Conservation (phyloP, 2,888 invertebrate species). For the Nephrotoma flavescens region DNA sequence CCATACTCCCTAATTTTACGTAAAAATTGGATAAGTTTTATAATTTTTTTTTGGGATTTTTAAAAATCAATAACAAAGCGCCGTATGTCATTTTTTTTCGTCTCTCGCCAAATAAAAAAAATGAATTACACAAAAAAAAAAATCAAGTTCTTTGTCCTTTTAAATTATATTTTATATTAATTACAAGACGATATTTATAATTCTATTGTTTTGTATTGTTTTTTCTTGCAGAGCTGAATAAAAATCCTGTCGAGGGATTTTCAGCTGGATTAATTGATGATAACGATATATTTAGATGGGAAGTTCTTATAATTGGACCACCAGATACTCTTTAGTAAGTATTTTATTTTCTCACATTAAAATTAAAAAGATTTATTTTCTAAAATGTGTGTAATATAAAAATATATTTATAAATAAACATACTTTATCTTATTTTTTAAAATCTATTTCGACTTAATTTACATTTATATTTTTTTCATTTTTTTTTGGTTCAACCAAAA, state of each 20-base stretch:
- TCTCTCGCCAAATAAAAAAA: neutral
- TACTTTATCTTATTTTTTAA: neutral
- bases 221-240: slow-evolving; percentile 77
- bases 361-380: neutral
- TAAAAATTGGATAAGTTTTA: neutral
- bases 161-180: neutral
- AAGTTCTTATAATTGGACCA: slow-evolving; percentile 98
- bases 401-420: neutral
- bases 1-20: neutral
- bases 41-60: neutral
- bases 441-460: neutral
- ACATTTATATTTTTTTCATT: neutral
- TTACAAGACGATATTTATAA: neutral
- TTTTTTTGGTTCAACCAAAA: neutral
- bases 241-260: slow-evolving; percentile 99
- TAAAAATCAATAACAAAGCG: slow-evolving; percentile 3
- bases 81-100: slow-evolving; percentile 3
- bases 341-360: slow-evolving; percentile 11
- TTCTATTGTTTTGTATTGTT: neutral
- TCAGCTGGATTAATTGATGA: slow-evolving; percentile 99
- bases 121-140: neutral
- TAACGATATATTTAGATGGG: slow-evolving; percentile 99
- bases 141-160: neutral
- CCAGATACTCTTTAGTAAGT: slow-evolving; percentile 98
- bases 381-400: slow-evolving; percentile 4